Conservation (phyloP, 2,113 vertebrate genomes). For the Gopherus evgoodei region DNA sequence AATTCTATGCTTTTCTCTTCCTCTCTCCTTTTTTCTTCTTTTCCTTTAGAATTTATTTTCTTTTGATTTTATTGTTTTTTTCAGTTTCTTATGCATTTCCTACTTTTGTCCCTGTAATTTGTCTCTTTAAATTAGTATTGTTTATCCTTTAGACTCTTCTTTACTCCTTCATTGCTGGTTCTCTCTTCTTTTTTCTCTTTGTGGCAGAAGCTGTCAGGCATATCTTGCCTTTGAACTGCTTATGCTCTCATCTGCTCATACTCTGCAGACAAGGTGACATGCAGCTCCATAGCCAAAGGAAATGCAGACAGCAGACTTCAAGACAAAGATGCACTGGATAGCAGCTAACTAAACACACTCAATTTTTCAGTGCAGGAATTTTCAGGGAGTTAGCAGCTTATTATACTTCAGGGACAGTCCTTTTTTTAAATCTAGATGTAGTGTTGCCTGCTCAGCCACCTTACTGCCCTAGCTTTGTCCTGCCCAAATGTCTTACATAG, state of each 20-base stretch:
- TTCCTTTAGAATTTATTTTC: constrained; percentile 8
- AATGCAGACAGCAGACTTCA: neutral
- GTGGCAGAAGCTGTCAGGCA: neutral
- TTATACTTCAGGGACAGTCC: neutral
- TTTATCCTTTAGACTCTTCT: neutral
- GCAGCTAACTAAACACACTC: neutral
- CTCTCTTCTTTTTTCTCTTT: neutral
- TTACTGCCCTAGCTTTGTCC: neutral
- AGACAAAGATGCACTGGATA: neutral
- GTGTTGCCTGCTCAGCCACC: neutral
- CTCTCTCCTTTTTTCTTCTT: neutral
- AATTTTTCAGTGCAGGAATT: neutral
- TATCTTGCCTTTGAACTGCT: neutral
- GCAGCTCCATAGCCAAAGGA: neutral
- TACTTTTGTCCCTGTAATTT: neutral
- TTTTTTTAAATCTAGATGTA: neutral
- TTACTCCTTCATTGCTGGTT: neutral
- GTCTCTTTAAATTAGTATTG: neutral
- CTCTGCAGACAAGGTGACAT: neutral
- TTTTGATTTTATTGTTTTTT: neutral
- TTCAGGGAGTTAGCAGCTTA: neutral
- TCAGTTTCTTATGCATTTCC: neutral
- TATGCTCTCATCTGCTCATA: neutral
- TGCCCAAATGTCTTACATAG: neutral
- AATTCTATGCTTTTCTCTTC: neutral